A percentile compares a stretch with the other conserved stretches of the same genome.
Conservation (phyloP, 2,888 invertebrate species). For the Steinernema hermaphroditum region DNA sequence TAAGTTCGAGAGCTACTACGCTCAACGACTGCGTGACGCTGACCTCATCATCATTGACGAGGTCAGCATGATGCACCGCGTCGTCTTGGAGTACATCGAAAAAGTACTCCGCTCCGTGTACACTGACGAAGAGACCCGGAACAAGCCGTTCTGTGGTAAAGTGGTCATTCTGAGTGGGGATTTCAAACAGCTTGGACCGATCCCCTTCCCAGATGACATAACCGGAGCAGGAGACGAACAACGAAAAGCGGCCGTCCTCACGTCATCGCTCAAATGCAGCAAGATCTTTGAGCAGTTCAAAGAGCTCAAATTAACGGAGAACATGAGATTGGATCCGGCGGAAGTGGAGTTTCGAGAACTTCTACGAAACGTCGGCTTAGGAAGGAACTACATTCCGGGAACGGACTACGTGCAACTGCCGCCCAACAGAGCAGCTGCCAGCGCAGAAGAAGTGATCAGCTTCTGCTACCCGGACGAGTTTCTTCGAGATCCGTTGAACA, state of each 20-base stretch:
- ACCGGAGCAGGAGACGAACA: not conserved
- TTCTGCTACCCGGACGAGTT: not conserved
- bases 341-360: too few species aligned
- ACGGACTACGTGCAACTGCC: not conserved
- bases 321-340: constrained; percentile 18
- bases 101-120: not conserved
- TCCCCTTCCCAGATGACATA: constrained; percentile 21
- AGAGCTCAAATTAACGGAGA: not conserved
- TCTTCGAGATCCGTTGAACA: not conserved
- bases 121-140: not conserved
- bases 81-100: constrained; percentile 38
- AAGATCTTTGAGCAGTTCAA: not conserved
- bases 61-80: constrained; percentile 38
- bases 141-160: constrained; percentile 38
- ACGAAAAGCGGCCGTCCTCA: not conserved
- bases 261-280: not conserved
- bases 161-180: constrained; percentile 35
- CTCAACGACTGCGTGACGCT: constrained; percentile 19
- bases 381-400: not conserved
- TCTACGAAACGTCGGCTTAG: not conserved
- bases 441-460: not conserved
- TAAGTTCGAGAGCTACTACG: not conserved
- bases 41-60: constrained; percentile 43
- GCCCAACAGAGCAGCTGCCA: not conserved
- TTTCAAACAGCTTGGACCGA: constrained; percentile 38